A percentile compares a stretch with the other conserved stretches of the same genome.
Evolutionary conservation across 2,113 vertebrate species (phyloP).

Genomic region (Rynchops niger): DNA sequence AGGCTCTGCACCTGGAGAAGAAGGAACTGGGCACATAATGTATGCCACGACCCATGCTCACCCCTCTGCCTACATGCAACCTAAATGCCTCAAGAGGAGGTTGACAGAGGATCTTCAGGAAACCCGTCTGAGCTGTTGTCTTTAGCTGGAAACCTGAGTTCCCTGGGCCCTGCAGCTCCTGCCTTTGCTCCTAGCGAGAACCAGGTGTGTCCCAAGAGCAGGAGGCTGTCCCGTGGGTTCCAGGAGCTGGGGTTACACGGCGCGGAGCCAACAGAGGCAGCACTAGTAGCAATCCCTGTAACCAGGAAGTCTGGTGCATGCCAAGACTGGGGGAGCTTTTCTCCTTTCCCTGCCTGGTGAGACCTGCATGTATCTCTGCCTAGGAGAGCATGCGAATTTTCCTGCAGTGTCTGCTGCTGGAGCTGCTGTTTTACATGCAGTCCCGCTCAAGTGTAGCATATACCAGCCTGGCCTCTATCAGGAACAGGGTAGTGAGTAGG

Average conservation of each 20-base stretch:
- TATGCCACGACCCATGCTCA: fast-evolving
- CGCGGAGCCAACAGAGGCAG: fast-evolving
- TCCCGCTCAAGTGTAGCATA: not conserved
- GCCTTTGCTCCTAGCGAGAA: not conserved
- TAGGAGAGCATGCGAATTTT: not conserved
- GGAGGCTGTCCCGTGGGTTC: not conserved
- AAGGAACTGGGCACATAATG: fast-evolving
- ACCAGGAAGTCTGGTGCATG: not conserved
- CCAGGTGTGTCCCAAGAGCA: not conserved
- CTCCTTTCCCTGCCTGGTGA: not conserved
- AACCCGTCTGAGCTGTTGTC: not conserved
- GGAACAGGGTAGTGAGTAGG: too few species aligned
- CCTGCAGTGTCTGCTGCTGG: not conserved
- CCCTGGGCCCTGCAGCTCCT: not conserved
- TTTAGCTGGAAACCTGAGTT: not conserved
- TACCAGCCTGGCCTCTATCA: too few species aligned
- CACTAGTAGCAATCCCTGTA: too few species aligned
- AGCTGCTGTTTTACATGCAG: not conserved
- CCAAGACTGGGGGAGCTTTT: not conserved
- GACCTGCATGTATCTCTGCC: not conserved
- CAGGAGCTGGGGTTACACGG: not conserved
- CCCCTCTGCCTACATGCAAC: not conserved
- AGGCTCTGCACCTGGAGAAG: not conserved
- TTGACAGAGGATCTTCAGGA: not conserved
- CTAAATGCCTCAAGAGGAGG: not conserved